Base-by-base conservation (phyloP, 2,888 invertebrate genomes). In the Apamea crenata region DNA sequence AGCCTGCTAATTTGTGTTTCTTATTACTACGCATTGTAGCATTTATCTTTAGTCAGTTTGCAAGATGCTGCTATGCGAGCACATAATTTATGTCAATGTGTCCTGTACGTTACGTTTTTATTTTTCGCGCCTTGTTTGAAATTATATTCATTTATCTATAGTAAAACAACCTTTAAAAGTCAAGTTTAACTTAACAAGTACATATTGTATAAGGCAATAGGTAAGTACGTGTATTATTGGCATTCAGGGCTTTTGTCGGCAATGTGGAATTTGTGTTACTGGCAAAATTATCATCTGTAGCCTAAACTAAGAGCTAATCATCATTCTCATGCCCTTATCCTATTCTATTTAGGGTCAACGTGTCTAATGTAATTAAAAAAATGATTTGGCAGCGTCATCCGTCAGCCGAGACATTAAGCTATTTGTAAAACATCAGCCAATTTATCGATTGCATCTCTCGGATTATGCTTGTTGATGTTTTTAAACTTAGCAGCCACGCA, bases 1-100 rank as follows among this genome's bases (percentile, higher is more conserved):
- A 82, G 78, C 78, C 81, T 81, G 74, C 82, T 90, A 83, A 84
- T 88, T 81, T 88, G 77, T 84, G 83, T 82, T 84, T 80, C 44
- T 77, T 83, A 71, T 78, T 81, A 69, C 72, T 79, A 81, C 83
- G 78, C 84, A 85, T 85, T 88, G 82, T 82, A 76, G 78, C 53
- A 86, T 81, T 81, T 83, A 76, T 85, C 80, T 81, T 77, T 77
- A 81, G 69, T 81, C 66, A 78, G 80, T 75, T 75, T 69, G 75
- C 78, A 83, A 79, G 80, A 85, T 82, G 82, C 72, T 78, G 76
- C n/a, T 67, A 70, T 77, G 59, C 72, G 53, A 78, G 56, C 59
- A 68, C 65, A 80, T 87, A 78, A 87, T 79, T 88, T 80, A 88
- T 80, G 75, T 80, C 68, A 76, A 77, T 77, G 63, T 74, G 69